A percentile compares a stretch with the other conserved stretches of the same genome.
Conservation (phyloP, 2,888 invertebrate species). For the Latheticus oryzae region DNA sequence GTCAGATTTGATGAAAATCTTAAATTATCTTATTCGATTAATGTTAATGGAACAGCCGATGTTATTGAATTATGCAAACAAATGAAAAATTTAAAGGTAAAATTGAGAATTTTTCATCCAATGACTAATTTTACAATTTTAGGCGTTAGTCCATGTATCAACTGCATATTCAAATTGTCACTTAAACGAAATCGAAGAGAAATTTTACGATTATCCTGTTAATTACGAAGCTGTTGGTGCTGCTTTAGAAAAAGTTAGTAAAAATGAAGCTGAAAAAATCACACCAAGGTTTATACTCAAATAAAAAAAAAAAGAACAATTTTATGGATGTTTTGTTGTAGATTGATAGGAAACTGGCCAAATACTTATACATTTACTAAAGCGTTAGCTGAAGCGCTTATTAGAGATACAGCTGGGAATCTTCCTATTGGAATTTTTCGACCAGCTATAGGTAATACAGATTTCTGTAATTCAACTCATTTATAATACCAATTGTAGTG, state of each 20-base stretch:
- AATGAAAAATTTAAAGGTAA: slow-evolving; percentile 79
- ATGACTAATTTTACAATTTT: slow-evolving; percentile 54
- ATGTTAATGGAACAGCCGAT: slow-evolving; percentile 81
- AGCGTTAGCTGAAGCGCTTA: slow-evolving; percentile 80
- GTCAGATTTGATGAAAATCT: slow-evolving; percentile 89
- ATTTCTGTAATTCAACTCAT: slow-evolving; percentile 5
- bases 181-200: slow-evolving; percentile 72
- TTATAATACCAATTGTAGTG: slow-evolving; percentile 21
- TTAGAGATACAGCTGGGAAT: slow-evolving; percentile 70
- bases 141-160: slow-evolving; percentile 81
- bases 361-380: slow-evolving; percentile 92
- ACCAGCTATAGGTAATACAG: slow-evolving; percentile 77
- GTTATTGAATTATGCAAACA: slow-evolving; percentile 78
- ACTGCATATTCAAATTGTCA: slow-evolving; percentile 86
- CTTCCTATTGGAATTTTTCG: slow-evolving; percentile 83
- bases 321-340: slow-evolving; percentile 54
- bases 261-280: slow-evolving; percentile 51
- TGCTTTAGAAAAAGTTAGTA: slow-evolving; percentile 64
- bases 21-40: slow-evolving; percentile 80
- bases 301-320: slow-evolving; percentile 5
- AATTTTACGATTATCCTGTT: slow-evolving; percentile 73
- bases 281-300: slow-evolving; percentile 67
- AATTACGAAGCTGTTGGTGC: slow-evolving; percentile 65
- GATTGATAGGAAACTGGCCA: slow-evolving; percentile 75
- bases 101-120: too few species aligned